These are phyloP conservation scores for Cepphus grylle DNA, from an alignment of 2,113 vertebrate species.

Conservation along the genomic window DNA sequence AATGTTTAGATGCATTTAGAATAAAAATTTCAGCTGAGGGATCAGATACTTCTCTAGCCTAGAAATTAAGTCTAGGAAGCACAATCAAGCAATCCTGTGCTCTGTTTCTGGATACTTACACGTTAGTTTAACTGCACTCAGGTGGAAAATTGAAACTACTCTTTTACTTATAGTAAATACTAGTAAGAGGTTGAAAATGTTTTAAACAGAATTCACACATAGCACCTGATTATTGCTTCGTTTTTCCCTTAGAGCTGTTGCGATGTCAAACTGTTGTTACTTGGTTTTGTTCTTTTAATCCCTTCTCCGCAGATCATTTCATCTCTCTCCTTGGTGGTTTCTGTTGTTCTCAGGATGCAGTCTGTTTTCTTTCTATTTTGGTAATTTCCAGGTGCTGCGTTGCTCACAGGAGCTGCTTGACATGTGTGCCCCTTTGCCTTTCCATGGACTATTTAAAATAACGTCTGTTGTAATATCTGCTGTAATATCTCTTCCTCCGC, in stretches of 20 bases:
- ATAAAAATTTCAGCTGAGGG: background rate
- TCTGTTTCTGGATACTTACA: background rate
- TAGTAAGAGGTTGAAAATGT: background rate
- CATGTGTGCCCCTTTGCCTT: background rate
- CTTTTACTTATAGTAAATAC: background rate
- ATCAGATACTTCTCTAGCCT: background rate
- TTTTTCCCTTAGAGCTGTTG: background rate
- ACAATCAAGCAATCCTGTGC: background rate
- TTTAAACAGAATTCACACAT: background rate
- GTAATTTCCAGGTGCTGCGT: background rate
- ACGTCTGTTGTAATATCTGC: background rate
- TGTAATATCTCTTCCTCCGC: background rate
- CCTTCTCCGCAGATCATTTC: background rate
- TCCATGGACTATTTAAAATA: background rate
- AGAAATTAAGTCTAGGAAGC: background rate
- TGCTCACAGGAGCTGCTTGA: background rate
- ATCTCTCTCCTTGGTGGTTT: background rate
- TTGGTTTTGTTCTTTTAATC: background rate
- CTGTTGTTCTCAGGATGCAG: background rate
- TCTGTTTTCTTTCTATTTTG: background rate
- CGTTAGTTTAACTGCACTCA: background rate
- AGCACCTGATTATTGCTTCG: background rate
- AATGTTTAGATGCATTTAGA: background rate
- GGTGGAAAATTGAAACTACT: background rate
- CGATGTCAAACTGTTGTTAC: background rate